phyloP scores from a whole-genome alignment of 2,797 vertebrate species.

The Serranus cabrilla region DNA sequence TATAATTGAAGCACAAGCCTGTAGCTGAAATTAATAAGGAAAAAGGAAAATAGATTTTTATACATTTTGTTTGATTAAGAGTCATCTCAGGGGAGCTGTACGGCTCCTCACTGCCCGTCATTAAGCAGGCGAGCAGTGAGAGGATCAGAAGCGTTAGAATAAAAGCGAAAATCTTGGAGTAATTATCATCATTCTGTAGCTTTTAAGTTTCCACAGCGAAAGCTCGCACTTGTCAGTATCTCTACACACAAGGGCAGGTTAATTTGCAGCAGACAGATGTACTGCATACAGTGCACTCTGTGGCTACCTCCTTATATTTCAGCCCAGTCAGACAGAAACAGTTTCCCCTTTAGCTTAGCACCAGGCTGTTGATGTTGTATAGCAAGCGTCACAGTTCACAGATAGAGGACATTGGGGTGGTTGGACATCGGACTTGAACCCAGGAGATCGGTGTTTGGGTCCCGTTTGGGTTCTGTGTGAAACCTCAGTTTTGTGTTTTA shows the following conservation, averaged over 20 bases:
- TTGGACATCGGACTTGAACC: too few species aligned
- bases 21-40: slow-evolving; percentile 12
- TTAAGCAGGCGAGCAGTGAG: slow-evolving; percentile 50
- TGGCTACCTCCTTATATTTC: slow-evolving; percentile 10
- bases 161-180: slow-evolving; percentile 46
- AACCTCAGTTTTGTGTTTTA: too few species aligned
- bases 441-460: too few species aligned
- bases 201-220: slow-evolving; percentile 28
- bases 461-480: too few species aligned
- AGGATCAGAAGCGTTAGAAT: slow-evolving; percentile 54
- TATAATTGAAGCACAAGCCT: slow-evolving; percentile 7
- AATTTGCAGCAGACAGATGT: slow-evolving; percentile 19
- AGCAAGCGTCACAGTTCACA: too few species aligned
- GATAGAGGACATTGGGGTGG: too few species aligned
- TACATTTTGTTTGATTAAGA: slow-evolving; percentile 63
- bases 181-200: slow-evolving; percentile 50
- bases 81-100: slow-evolving; percentile 42
- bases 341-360: too few species aligned
- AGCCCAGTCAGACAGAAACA: too few species aligned
- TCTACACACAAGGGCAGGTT: slow-evolving; percentile 22
- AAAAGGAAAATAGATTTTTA: slow-evolving; percentile 37
- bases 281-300: background rate
- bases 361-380: too few species aligned
- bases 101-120: slow-evolving; percentile 41
- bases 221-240: slow-evolving; percentile 10